Base-by-base conservation (phyloP, 2,797 vertebrate genomes). In the Pterois miles region DNA sequence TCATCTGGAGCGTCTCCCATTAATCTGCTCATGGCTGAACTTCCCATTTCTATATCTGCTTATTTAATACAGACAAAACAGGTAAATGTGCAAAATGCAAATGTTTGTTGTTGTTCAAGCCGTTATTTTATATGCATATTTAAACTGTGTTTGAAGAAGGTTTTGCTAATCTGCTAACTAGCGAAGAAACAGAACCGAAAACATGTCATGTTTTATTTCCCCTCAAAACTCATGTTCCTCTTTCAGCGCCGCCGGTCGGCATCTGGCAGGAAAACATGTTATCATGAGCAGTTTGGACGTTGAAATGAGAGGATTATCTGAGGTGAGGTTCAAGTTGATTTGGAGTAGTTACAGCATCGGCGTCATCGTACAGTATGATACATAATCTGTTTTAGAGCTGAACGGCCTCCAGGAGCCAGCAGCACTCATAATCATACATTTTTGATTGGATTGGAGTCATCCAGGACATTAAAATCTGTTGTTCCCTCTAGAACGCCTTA, bases 401-500 rank as follows among this genome's bases (percentile, higher is more conserved):
- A 69, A 80, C 78, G 85, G 79, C 80, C 75, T 79, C 31, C 82
- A 85, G 88, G 87, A 92, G 85, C 79, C 82, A 20, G 63, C 88
- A 20, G 52, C 74, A 22, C 75, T 88, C 76, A 59, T 76, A 89
- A 89, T 93, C 92, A 89, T 80, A 90, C 88, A 87, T 86, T 87
- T 91, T 86, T 92, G 91, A 93, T 92, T 89, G 91, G 91, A 93
- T 93, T 92, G 74, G 59, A 64, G 69, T 79, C 81, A 63, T 82
- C 27, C 38, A 88, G 87, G 83, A 91, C 89, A 88, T 87, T 89
- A 34, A 89, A 91, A 92, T 91, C 88, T 91, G 92, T 80, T 85
- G 86, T 86, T 90, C 85, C 77, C 83, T 88, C 78, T 76, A 78
- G 63, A 83, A 86, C 40, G 89, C 76, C 85, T 88, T 66, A 86